A percentile compares a stretch with the other conserved stretches of the same genome.
phyloP scores from a whole-genome alignment of 2,888 invertebrate species.

The Diaprepes abbreviatus region DNA sequence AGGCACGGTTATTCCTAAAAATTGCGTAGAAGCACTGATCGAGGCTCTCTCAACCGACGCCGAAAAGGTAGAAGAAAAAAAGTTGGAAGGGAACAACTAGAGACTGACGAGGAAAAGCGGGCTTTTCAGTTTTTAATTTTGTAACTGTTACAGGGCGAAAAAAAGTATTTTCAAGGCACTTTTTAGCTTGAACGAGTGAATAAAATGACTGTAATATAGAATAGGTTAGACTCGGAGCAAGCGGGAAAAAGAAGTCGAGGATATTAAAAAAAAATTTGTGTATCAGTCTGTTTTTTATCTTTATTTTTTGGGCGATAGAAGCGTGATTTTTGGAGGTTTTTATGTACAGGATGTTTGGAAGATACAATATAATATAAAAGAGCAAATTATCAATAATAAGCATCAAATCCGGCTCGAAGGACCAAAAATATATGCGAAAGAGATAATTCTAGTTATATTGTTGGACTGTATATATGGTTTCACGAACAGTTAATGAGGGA shows the following conservation, averaged over 20 bases:
- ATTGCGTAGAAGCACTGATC: conserved; percentile 84
- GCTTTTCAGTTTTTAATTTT: conserved; percentile 43
- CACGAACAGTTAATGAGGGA: too few species aligned
- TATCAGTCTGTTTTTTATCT: conserved; percentile 16
- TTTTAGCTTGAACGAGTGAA: conserved; percentile 31
- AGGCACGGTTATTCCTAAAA: conserved; percentile 91
- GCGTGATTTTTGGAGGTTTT: too few species aligned
- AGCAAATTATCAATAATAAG: too few species aligned
- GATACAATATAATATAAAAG: too few species aligned
- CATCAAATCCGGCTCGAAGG: too few species aligned
- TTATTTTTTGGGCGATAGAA: neutral
- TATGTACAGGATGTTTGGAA: too few species aligned
- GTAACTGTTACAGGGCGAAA: conserved; percentile 60
- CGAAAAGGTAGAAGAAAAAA: conserved; percentile 82
- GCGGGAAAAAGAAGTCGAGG: neutral
- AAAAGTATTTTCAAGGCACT: conserved; percentile 57
- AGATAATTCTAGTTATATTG: too few species aligned
- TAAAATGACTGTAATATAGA: conserved; percentile 40
- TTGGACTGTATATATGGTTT: too few species aligned
- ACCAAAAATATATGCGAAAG: too few species aligned
- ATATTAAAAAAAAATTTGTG: neutral
- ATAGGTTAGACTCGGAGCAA: conserved; percentile 8
- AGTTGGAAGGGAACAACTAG: conserved; percentile 63
- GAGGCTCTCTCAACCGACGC: conserved; percentile 86
- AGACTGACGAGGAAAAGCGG: conserved; percentile 52